Evolutionary conservation across 2,888 invertebrate species (phyloP).

Genomic region (Oscheius onirici): DNA sequence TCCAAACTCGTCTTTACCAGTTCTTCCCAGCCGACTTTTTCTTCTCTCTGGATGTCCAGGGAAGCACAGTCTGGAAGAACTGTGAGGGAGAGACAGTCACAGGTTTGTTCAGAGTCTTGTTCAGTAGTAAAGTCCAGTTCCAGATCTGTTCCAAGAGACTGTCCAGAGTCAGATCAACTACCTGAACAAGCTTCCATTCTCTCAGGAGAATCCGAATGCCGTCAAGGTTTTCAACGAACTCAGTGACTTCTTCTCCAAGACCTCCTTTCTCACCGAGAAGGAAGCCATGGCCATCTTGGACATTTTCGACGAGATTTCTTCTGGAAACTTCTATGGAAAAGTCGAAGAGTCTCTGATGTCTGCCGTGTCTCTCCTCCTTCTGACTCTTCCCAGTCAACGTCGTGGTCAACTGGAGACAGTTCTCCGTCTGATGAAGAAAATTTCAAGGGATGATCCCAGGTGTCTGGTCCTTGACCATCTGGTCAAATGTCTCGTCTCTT

Average conservation of each 20-base stretch:
- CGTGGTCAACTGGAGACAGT: not conserved
- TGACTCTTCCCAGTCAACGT: not conserved
- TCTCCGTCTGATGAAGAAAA: not conserved
- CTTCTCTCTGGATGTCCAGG: not conserved
- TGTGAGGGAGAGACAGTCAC: not conserved
- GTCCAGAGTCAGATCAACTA: not conserved
- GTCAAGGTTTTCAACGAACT: not conserved
- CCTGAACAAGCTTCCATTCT: not conserved
- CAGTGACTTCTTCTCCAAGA: not conserved
- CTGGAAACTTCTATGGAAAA: not conserved
- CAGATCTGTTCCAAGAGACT: not conserved
- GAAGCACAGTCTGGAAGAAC: not conserved
- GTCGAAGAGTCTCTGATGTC: not conserved
- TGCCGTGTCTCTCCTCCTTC: not conserved
- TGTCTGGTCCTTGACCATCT: too few relatives aligned
- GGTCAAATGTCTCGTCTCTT: too few relatives aligned
- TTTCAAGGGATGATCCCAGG: not conserved
- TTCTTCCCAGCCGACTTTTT: not conserved
- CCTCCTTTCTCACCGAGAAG: not conserved
- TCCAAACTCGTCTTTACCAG: not conserved
- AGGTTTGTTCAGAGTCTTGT: not conserved
- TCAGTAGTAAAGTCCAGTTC: not conserved
- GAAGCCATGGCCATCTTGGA: not conserved
- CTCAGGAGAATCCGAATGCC: not conserved
- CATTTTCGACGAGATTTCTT: not conserved